Conservation (phyloP, 2,888 invertebrate species). For the Nowickia ferox region DNA sequence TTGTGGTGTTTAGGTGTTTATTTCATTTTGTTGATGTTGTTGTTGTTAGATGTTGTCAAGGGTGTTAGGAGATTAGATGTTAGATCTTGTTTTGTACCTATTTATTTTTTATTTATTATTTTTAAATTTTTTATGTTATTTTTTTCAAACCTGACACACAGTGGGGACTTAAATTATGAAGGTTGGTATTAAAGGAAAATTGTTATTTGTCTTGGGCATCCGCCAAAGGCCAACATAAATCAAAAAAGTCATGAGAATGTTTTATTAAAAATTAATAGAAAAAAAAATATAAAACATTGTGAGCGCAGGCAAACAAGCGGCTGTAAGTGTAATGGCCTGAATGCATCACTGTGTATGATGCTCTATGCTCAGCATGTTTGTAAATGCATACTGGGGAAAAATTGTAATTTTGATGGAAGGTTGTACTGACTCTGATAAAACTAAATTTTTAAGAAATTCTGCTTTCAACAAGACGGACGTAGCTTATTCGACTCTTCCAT, state of each 20-base stretch:
- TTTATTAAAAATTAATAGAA: not conserved
- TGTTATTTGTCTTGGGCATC: not conserved
- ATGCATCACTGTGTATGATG: too few species aligned
- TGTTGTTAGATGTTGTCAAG: constrained; percentile 56
- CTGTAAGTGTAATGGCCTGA: too few species aligned
- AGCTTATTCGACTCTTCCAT: too few species aligned
- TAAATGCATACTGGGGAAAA: too few species aligned
- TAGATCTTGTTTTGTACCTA: constrained; percentile 34
- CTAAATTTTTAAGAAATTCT: too few species aligned
- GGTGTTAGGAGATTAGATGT: constrained; percentile 64
- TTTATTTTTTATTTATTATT: not conserved
- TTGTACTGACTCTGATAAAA: too few species aligned
- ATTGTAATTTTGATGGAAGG: too few species aligned
- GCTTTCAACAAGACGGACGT: too few species aligned
- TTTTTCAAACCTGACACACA: constrained; percentile 23
- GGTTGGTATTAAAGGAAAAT: not conserved
- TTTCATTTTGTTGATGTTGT: constrained; percentile 24
- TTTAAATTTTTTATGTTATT: not conserved
- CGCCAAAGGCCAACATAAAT: not conserved
- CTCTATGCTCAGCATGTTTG: too few species aligned
- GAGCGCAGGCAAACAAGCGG: too few species aligned
- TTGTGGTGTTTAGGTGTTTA: constrained; percentile 41
- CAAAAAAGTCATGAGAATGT: not conserved
- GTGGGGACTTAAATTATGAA: not conserved
- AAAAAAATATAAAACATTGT: too few species aligned